A percentile compares a stretch with the other conserved stretches of the same genome.
These are phyloP conservation scores for Podabrus alpinus DNA, from an alignment of 2,888 invertebrate genomes.

Conservation along the genomic window DNA sequence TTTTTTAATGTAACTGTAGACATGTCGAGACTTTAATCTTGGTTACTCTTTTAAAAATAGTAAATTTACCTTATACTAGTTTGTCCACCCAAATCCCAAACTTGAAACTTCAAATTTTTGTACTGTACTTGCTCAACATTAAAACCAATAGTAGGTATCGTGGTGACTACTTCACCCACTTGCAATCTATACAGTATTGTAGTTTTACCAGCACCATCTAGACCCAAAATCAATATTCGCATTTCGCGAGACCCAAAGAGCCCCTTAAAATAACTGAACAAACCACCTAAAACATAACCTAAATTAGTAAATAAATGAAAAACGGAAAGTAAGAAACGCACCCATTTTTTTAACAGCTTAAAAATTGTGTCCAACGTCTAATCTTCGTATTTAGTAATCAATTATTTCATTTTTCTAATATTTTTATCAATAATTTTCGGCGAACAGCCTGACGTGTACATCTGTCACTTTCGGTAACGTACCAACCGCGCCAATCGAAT, in stretches of 20 bases:
- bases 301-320: neutral
- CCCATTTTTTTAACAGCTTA: neutral
- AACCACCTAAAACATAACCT: slow-evolving; percentile 70
- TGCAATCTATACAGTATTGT: slow-evolving; percentile 97
- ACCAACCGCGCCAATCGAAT: neutral
- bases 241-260: slow-evolving; percentile 96
- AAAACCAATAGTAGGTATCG: slow-evolving; percentile 98
- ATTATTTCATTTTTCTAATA: neutral
- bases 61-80: slow-evolving; percentile 88
- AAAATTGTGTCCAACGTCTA: neutral
- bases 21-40: neutral
- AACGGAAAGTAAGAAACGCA: neutral
- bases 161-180: slow-evolving; percentile 98
- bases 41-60: neutral
- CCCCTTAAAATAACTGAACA: slow-evolving; percentile 95
- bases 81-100: slow-evolving; percentile 98
- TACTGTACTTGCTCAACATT: slow-evolving; percentile 99
- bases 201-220: slow-evolving; percentile 99
- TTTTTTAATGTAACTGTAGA: neutral
- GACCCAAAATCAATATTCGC: slow-evolving; percentile 94
- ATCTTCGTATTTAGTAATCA: neutral
- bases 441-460: slow-evolving; percentile 2
- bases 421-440: neutral
- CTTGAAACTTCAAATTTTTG: slow-evolving; percentile 99
- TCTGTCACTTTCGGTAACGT: neutral